Evolutionary conservation across 2,797 vertebrate genomes (phyloP).

Genomic region (Strix occidentalis): DNA sequence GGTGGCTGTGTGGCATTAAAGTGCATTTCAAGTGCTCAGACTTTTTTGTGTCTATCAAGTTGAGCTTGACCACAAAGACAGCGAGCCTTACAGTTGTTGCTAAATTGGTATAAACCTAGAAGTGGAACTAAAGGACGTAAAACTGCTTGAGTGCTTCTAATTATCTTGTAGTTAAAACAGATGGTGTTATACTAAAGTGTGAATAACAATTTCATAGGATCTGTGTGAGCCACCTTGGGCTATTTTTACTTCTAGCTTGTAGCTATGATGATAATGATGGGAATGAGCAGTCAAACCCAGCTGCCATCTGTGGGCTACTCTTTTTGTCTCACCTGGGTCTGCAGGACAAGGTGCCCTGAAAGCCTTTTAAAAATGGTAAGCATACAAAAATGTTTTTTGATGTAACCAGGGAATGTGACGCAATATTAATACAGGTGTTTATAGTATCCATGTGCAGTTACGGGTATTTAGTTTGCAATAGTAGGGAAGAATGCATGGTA

Average conservation of each 20-base stretch:
- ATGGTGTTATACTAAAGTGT: background rate
- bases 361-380: background rate
- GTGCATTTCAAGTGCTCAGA: background rate
- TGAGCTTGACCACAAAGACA: background rate
- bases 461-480: background rate
- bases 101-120: background rate
- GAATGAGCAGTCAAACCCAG: background rate
- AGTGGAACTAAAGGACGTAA: background rate
- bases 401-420: background rate
- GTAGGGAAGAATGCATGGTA: background rate
- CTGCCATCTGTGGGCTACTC: background rate
- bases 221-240: background rate
- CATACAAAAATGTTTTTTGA: background rate
- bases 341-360: background rate
- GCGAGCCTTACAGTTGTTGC: background rate
- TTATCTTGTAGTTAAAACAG: background rate
- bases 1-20: background rate
- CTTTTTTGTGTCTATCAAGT: background rate
- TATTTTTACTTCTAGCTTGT: background rate
- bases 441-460: background rate
- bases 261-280: background rate
- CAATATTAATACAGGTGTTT: background rate
- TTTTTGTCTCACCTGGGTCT: background rate
- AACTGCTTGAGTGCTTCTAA: background rate
- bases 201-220: background rate